Base-by-base conservation (phyloP, 92 coral and sea anemone species). In the Metridium senile region DNA sequence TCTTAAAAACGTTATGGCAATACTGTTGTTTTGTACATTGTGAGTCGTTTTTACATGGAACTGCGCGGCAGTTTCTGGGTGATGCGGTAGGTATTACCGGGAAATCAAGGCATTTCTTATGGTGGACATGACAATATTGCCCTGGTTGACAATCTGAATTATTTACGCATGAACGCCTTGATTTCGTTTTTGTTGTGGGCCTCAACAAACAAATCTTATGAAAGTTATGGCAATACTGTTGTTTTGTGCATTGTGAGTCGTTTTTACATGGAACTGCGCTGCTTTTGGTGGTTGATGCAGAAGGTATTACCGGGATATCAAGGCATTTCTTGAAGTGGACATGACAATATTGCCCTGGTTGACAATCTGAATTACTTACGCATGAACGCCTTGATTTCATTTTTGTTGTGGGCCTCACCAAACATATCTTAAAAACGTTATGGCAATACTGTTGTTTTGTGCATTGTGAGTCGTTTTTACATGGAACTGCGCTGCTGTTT, bases 341-440 rank as follows among this genome's bases (percentile, higher is more conserved):
- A 26, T 71, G 76, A 26, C 76, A 71, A 30, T 71, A 71, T 26
- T 71, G 26, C 10, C 39, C 39, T n/a, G n/a, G n/a, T n/a, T n/a
- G n/a, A n/a, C n/a, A n/a, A n/a, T 54, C 59, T 54, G 27, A 17
- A 27, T 45, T n/a, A 64, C 31, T 43, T 11, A 21, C 27, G 31
- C 62, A 71, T 9, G 52, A 11, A n/a, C 1, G 17, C 59, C 23
- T 54, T 54, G 59, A 54, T 21, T 49, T 11, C 30, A 21, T 13
- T 13, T 9, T 71, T 6, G 76, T 28, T 2, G 76, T 71, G 26
- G 76, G 76, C 18, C 20, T 8, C 13, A 21, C 31, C 34, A 71
- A 34, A 71, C 76, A 71, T 16, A 71, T 28, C 62, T 49, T 71
- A 30, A 71, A 71, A 26, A 71, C 26, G 9, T 45, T 34, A 28